Evolutionary conservation across 2,113 vertebrate genomes (phyloP).

Genomic region (Pollimyrus isidori): DNA sequence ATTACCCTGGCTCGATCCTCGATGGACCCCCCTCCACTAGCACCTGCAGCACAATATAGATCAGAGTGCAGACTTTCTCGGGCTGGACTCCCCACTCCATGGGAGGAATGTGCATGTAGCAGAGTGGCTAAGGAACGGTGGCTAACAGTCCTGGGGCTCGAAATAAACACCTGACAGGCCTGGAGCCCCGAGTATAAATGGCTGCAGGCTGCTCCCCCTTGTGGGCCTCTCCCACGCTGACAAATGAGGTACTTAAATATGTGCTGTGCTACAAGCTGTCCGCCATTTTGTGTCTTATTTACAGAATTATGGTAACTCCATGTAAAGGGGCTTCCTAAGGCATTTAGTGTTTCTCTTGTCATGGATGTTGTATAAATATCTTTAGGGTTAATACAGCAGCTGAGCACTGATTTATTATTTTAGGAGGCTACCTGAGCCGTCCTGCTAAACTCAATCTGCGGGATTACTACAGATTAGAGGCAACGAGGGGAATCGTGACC

Average conservation of each 20-base stretch:
- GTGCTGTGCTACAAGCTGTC: neutral
- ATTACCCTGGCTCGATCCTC: neutral
- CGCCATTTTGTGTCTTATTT: neutral
- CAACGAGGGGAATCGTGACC: slow-evolving; percentile 25
- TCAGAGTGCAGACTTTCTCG: neutral
- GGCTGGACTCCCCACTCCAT: neutral
- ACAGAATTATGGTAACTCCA: neutral
- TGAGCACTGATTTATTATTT: neutral
- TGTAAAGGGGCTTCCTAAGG: neutral
- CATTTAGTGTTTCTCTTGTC: neutral
- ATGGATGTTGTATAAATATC: neutral
- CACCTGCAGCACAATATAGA: neutral
- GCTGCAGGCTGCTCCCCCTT: neutral
- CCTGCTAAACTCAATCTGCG: slow-evolving; percentile 14
- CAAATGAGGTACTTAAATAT: neutral
- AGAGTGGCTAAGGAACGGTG: neutral
- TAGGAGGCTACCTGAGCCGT: neutral
- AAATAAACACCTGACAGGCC: neutral
- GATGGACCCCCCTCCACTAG: neutral
- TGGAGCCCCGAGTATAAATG: neutral
- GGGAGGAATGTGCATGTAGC: neutral
- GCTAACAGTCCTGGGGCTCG: neutral
- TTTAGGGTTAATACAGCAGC: neutral
- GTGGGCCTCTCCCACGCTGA: neutral
- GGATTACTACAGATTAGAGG: slow-evolving; percentile 25